phyloP scores from a whole-genome alignment of 2,113 vertebrate genomes.

The Pteronura brasiliensis region DNA sequence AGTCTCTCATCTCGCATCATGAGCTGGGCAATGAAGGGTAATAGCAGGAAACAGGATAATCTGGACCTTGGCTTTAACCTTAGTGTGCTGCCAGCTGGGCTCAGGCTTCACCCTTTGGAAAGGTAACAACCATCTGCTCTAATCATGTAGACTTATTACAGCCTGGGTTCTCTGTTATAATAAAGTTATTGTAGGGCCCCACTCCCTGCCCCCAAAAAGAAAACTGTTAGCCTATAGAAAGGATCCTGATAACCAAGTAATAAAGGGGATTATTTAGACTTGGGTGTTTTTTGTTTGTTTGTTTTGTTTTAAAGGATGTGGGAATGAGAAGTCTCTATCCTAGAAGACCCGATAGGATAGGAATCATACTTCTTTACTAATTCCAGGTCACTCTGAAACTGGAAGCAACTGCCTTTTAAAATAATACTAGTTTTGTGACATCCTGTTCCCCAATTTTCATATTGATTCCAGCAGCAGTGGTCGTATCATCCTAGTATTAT shows the following conservation, averaged over 20 bases:
- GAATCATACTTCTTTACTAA: not conserved
- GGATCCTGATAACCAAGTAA: not conserved
- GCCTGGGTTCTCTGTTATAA: slow-evolving; percentile 54
- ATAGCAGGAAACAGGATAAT: not conserved
- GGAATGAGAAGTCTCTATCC: not conserved
- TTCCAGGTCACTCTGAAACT: not conserved
- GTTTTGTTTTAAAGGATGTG: slow-evolving; percentile 3
- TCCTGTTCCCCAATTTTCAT: not conserved
- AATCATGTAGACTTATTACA: not conserved
- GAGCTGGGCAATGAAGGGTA: not conserved
- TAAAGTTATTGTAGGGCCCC: slow-evolving; percentile 39
- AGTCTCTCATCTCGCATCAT: not conserved
- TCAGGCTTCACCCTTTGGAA: not conserved
- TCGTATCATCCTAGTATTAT: not conserved
- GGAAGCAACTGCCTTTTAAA: slow-evolving; percentile 12
- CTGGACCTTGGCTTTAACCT: not conserved
- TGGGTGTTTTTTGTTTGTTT: no score
- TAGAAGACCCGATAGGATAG: not conserved
- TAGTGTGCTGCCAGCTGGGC: not conserved
- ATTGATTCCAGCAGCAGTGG: not conserved
- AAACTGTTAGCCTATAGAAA: not conserved
- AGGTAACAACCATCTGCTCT: not conserved
- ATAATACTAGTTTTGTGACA: slow-evolving; percentile 5
- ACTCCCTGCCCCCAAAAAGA: slow-evolving; percentile 13
- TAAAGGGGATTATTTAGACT: not conserved